Evolutionary conservation across 2,113 vertebrate genomes (phyloP).

Genomic region (Ranitomeya imitator): DNA sequence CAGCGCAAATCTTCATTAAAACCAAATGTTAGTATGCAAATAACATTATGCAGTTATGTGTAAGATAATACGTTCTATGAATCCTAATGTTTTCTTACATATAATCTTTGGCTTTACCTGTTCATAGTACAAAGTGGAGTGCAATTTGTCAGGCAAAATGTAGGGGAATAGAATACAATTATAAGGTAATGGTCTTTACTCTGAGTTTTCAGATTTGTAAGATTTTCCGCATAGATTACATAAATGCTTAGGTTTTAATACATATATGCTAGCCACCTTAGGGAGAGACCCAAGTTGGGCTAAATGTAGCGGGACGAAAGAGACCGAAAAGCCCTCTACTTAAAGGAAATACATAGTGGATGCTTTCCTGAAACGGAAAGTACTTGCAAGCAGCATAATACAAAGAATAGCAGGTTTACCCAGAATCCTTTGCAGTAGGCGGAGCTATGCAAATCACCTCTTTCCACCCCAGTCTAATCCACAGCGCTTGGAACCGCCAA

Average conservation of each 20-base stretch:
- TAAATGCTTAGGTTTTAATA: neutral
- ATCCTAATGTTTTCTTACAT: neutral
- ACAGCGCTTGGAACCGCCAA: too few species aligned
- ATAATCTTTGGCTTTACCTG: neutral
- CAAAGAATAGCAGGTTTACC: too few species aligned
- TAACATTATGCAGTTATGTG: constrained; percentile 1
- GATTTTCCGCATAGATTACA: neutral
- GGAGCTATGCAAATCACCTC: too few species aligned
- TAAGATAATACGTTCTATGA: neutral
- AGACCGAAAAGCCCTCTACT: too few species aligned
- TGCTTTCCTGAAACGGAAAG: too few species aligned
- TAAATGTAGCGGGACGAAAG: too few species aligned
- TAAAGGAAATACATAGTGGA: too few species aligned
- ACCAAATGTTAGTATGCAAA: constrained; percentile 23
- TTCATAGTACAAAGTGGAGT: neutral
- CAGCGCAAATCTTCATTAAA: constrained; percentile 42
- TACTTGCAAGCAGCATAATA: too few species aligned
- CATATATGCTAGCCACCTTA: too few species aligned
- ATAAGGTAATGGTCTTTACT: neutral
- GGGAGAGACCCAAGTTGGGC: too few species aligned
- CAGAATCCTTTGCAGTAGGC: too few species aligned
- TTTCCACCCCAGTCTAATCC: too few species aligned
- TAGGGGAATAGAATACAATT: neutral
- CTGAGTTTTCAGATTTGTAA: neutral
- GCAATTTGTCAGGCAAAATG: neutral